A percentile compares a stretch with the other conserved stretches of the same genome.
phyloP scores from a whole-genome alignment of 2,888 invertebrate genomes.

The Himalopsyche tibetana region DNA sequence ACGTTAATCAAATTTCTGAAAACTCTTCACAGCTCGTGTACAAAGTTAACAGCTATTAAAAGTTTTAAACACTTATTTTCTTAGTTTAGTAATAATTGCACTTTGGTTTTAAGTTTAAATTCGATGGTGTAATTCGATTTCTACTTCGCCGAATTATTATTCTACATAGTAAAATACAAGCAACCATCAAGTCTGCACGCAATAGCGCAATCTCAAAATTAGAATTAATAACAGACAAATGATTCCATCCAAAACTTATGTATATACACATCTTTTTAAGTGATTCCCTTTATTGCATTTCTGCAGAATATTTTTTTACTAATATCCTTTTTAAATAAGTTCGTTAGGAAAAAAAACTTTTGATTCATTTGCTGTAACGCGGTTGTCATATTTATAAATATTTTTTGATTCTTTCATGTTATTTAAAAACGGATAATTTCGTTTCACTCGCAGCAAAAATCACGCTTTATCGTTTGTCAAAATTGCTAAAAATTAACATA shows the following conservation, averaged over 20 bases:
- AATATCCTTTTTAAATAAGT: not conserved
- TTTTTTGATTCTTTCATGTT: too few relatives aligned
- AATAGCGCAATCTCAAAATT: constrained; percentile 64
- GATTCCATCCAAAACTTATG: constrained; percentile 25
- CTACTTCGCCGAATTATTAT: constrained; percentile 62
- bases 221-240: constrained; percentile 63
- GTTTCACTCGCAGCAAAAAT: too few relatives aligned
- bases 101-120: constrained; percentile 65
- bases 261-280: constrained; percentile 1
- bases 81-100: constrained; percentile 65
- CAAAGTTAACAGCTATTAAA: constrained; percentile 65
- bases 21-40: constrained; percentile 60
- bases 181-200: constrained; percentile 64
- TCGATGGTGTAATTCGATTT: constrained; percentile 66
- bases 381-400: too few relatives aligned
- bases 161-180: constrained; percentile 36
- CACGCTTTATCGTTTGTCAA: too few relatives aligned
- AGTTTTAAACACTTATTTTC: constrained; percentile 66
- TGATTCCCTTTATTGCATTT: constrained; percentile 16
- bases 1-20: constrained; percentile 65
- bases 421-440: too few relatives aligned
- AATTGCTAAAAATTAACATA: too few relatives aligned
- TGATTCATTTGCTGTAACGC: too few relatives aligned
- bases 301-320: not conserved
- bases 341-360: too few relatives aligned